Evolutionary conservation across 2,797 vertebrate genomes (phyloP).

Genomic region (Moxostoma hubbsi): DNA sequence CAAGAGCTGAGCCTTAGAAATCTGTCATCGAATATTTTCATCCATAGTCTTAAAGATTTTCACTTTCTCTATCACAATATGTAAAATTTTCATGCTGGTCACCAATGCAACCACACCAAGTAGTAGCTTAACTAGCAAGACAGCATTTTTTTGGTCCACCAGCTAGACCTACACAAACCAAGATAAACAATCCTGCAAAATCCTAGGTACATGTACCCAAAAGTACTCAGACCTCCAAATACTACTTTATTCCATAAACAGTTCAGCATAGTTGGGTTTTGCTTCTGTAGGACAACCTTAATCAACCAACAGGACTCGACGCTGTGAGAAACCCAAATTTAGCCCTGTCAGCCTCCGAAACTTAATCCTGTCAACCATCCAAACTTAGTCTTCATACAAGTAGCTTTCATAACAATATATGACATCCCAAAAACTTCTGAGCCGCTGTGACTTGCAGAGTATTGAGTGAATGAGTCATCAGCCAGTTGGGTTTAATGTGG

Average conservation of each 20-base stretch:
- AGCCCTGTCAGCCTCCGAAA: slow-evolving; percentile 30
- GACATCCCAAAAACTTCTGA: slow-evolving; percentile 29
- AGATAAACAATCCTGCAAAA: too few species aligned
- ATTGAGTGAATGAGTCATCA: slow-evolving; percentile 45
- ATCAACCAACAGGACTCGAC: slow-evolving; percentile 15
- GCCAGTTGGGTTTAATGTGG: slow-evolving; percentile 36
- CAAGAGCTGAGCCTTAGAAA: slow-evolving; percentile 31
- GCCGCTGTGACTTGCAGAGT: slow-evolving; percentile 30
- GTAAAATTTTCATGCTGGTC: too few species aligned
- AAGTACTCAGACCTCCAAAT: neutral
- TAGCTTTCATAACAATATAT: slow-evolving; percentile 38
- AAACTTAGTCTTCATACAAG: slow-evolving; percentile 28
- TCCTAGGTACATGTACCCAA: neutral
- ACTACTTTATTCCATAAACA: neutral
- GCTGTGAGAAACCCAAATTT: slow-evolving; percentile 25
- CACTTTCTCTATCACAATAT: slow-evolving; percentile 17
- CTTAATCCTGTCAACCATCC: slow-evolving; percentile 33
- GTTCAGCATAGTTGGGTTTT: slow-evolving; percentile 11
- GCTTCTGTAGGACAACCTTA: slow-evolving; percentile 12
- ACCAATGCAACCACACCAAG: too few species aligned
- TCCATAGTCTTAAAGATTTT: slow-evolving; percentile 42
- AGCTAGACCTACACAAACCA: too few species aligned
- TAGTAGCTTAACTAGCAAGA: too few species aligned
- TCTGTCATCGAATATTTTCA: slow-evolving; percentile 34
- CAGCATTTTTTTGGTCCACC: too few species aligned